Evolutionary conservation across 2,797 vertebrate genomes (phyloP), one percentile per base, ranked within the genome.

Genomic region (Lutjanus campechanus): DNA sequence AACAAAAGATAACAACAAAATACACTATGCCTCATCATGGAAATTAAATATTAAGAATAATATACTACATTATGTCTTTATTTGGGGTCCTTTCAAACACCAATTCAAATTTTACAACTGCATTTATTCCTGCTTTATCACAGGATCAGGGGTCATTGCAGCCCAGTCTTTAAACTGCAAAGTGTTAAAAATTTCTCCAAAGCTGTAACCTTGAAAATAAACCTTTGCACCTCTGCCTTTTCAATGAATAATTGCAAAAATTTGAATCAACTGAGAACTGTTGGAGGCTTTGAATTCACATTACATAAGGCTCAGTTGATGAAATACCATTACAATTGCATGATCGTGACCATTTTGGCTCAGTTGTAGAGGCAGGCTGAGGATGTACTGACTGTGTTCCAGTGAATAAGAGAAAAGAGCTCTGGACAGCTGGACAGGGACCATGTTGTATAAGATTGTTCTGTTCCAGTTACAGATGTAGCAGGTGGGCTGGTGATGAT

Each of bases 401-500:
- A 44, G 46, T 72, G 51, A 60, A 84, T 62, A 82, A 53, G 69
- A 65, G 44, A 73, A 25, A 36, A 7, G 56, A 73, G 54, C 43
- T 59, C 44, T 83, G 72, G 86, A 77, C 73, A 82, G 63, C 83
- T 85, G 83, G 70, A 74, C 73, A 10, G 76, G n/a, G 50, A 16
- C 19, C 7, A 11, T 70, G 80, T 84, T 81, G 60, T 56, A 76
- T 77, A 81, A 73, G 61, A 78, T 50, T 69, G 25, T 66, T 75
- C n/a, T 20, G 40, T 81, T 81, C 53, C 62, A 61, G 51, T 51
- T 78, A 25, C 66, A 89, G 69, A 70, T 83, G 73, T 47, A 79
- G 76, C 81, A 78, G 70, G 77, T 89, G 81, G 81, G 85, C 61
- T 70, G 77, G 51, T 73, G 76, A 64, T 86, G 81, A 88, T 84